Base-by-base conservation (phyloP, 2,888 invertebrate species). In the Seira musarum region DNA sequence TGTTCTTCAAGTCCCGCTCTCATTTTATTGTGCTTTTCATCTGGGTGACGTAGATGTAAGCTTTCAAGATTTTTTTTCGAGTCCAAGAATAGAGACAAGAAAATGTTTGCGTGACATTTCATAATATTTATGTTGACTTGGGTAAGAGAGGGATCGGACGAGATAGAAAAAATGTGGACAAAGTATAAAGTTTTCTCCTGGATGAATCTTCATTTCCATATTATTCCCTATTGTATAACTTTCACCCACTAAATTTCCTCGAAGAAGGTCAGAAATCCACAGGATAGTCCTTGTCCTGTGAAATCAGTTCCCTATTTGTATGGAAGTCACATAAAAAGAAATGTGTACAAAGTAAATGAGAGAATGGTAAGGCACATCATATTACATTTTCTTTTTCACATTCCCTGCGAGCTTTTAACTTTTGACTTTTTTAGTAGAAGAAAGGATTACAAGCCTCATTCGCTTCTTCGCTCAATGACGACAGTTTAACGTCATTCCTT, bases 71-170 rank as follows among this genome's bases (percentile, higher is more conserved):
- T 49, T 49, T 49, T 8, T 49, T 49, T 49, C 15, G 15, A 49
- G 49, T 8, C 8, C 30, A 30, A 30, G 30, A 30, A 49, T n/a
- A 49, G 49, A 49, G n/a, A n/a, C n/a, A n/a, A 49, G 2, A 49
- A 49, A n/a, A 49, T 2, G 49, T n/a, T 49, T n/a, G 49, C 49
- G 49, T 49, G 49, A 49, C 49, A 49, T 49, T n/a, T 49, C 49
- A 49, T 49, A 49, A 49, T 49, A 49, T 49, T 49, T 49, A 49
- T 49, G 13, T 49, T 49, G 30, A 30, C 30, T 49, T 49, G 13
- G 15, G 49, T 49, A 15, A 49, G 17, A 49, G 49, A 49, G 49
- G 30, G 30, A 30, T 30, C 30, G 30, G 8, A 8, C 8, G 15
- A 49, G 49, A 49, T 49, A 49, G 15, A 49, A 49, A 49, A 49